Percentiles rank a stretch among this genome's conserved stretches.
phyloP scores from a whole-genome alignment of 2,888 invertebrate species.

The Drosophila nigritarsus region DNA sequence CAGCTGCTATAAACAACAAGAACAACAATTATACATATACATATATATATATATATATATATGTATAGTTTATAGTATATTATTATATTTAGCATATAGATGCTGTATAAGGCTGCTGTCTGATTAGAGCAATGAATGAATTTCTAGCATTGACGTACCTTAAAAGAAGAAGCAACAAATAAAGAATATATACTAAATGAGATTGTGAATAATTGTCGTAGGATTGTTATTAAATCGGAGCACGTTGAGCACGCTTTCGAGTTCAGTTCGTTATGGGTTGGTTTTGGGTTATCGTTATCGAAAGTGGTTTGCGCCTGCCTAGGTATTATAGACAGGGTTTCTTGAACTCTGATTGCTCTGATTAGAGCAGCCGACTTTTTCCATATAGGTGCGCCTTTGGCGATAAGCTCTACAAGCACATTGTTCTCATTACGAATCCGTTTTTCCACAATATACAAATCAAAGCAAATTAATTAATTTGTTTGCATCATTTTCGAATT shows the following conservation, averaged over 20 bases:
- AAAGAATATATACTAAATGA: conserved; percentile 2
- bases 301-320: conserved; percentile 47
- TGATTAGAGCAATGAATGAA: conserved; percentile 72
- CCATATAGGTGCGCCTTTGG: conserved; percentile 22
- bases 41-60: not conserved
- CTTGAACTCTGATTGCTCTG: conserved; percentile 42
- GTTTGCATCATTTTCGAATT: not conserved
- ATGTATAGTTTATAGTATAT: conserved; percentile 10
- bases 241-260: conserved; percentile 38
- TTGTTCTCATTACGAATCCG: conserved; percentile 27
- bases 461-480: not conserved
- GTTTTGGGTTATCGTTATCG: conserved; percentile 73
- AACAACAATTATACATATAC: conserved; percentile 10
- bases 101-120: conserved; percentile 19
- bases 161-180: conserved; percentile 20
- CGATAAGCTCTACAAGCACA: conserved; percentile 31
- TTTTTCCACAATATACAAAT: not conserved
- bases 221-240: conserved; percentile 36
- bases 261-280: conserved; percentile 46
- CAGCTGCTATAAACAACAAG: conserved; percentile 54
- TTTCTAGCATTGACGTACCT: conserved; percentile 73
- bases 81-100: not conserved
- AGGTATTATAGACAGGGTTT: conserved; percentile 51
- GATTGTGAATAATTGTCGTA: conserved; percentile 2
- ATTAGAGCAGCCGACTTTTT: conserved; percentile 12